These are phyloP conservation scores for Eueremaeus valkanovi DNA, from an alignment of 2,888 invertebrate genomes.

Conservation along the genomic window DNA sequence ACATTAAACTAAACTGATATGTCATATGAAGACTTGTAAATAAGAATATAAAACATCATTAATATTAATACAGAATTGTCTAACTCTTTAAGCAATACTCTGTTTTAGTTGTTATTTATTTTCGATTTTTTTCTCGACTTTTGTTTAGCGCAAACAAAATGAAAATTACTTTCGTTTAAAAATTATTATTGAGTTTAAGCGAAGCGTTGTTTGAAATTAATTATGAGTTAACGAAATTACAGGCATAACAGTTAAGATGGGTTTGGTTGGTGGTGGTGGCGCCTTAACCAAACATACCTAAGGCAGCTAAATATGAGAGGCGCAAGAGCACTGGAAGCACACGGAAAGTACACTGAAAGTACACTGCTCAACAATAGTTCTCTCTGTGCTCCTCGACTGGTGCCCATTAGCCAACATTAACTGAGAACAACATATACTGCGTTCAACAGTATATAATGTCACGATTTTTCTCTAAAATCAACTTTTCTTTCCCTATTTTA, in stretches of 20 bases:
- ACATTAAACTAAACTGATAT: slow-evolving; percentile 31
- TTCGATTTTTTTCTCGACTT: background rate
- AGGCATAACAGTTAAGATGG: slow-evolving; percentile 33
- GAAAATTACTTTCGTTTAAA: slow-evolving; percentile 14
- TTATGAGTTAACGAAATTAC: slow-evolving; percentile 34
- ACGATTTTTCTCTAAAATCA: slow-evolving; percentile 19
- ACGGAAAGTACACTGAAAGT: too few species aligned
- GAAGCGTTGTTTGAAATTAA: slow-evolving; percentile 25
- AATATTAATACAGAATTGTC: slow-evolving; percentile 11
- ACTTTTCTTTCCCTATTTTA: background rate
- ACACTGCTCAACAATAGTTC: background rate
- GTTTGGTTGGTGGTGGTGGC: slow-evolving; percentile 31
- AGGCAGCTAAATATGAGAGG: slow-evolving; percentile 17
- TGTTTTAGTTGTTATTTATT: too few species aligned
- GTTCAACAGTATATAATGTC: slow-evolving; percentile 6
- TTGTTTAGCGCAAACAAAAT: slow-evolving; percentile 1
- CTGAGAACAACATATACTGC: background rate
- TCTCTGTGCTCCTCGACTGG: background rate
- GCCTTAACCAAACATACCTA: slow-evolving; percentile 35
- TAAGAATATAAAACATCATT: slow-evolving; percentile 20
- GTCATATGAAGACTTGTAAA: slow-evolving; percentile 7
- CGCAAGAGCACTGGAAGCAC: background rate
- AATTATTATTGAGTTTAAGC: slow-evolving; percentile 24
- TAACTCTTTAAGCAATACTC: background rate
- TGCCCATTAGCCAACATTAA: background rate